phyloP scores from a whole-genome alignment of 2,113 vertebrate genomes.

The Orientallactaga bullata region DNA sequence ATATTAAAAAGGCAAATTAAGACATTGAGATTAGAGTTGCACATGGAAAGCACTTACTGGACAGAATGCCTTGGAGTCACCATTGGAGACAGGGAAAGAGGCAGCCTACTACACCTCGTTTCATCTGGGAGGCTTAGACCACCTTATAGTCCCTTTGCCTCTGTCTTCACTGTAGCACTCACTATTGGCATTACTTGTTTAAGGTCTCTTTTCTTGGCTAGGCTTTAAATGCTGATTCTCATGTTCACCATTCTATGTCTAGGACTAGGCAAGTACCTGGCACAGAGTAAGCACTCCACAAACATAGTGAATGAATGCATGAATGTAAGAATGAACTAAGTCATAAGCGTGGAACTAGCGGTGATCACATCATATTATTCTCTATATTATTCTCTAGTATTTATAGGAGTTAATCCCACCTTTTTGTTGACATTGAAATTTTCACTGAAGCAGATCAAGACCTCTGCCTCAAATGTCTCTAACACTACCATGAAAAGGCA shows the following conservation, averaged over 20 bases:
- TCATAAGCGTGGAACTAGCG: background rate
- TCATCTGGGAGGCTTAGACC: background rate
- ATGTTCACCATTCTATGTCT: background rate
- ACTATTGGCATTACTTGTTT: background rate
- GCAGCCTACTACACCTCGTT: background rate
- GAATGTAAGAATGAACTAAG: background rate
- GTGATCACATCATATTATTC: background rate
- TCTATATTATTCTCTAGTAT: background rate
- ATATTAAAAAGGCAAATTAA: background rate
- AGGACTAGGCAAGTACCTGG: background rate
- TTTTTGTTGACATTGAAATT: conserved; percentile 37
- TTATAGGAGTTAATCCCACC: background rate
- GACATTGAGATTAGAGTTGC: background rate
- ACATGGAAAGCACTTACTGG: conserved; percentile 19
- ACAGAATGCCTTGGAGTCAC: background rate
- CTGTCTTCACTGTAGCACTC: background rate
- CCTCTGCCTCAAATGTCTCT: background rate
- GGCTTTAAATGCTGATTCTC: background rate
- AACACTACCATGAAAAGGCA: background rate
- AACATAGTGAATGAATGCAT: too few relatives aligned
- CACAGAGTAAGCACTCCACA: background rate
- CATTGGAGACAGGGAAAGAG: background rate
- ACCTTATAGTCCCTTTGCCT: background rate
- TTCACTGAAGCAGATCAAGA: background rate
- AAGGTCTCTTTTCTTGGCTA: conserved; percentile 8